Percentiles rank a stretch among this genome's conserved stretches.
Evolutionary conservation across 2,888 invertebrate genomes (phyloP).

Genomic region (Anoplius nigerrimus): DNA sequence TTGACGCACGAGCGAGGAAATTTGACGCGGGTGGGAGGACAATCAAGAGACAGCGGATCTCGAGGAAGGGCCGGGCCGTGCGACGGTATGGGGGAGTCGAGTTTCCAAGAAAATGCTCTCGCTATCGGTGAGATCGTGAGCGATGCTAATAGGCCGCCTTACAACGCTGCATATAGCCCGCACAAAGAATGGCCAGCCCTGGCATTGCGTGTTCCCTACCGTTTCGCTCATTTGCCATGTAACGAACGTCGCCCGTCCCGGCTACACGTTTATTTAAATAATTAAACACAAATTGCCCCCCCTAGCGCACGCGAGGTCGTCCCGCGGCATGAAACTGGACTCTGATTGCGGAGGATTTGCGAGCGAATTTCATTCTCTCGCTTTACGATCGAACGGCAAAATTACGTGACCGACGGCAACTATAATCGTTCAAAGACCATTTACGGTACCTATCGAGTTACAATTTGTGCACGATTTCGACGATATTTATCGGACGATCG

Average conservation of each 20-base stretch:
- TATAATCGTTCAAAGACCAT: too few relatives aligned
- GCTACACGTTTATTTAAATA: slow-evolving; percentile 71
- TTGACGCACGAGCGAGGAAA: slow-evolving; percentile 16
- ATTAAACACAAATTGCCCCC: slow-evolving; percentile 59
- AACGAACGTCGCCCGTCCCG: slow-evolving; percentile 66
- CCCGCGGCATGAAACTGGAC: too few relatives aligned
- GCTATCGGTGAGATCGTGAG: slow-evolving; percentile 80
- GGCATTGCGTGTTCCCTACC: slow-evolving; percentile 66
- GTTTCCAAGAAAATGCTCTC: slow-evolving; percentile 49
- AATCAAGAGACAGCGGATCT: slow-evolving; percentile 11
- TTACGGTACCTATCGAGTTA: too few relatives aligned
- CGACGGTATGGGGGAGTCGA: background rate
- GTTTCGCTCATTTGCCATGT: slow-evolving; percentile 71
- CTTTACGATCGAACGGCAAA: too few relatives aligned
- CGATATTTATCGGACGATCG: too few relatives aligned
- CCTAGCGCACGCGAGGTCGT: too few relatives aligned
- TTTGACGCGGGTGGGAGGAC: slow-evolving; percentile 13
- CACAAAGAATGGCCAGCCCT: slow-evolving; percentile 52
- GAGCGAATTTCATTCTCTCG: too few relatives aligned
- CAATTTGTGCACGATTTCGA: too few relatives aligned
- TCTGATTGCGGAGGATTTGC: too few relatives aligned
- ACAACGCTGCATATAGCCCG: slow-evolving; percentile 39
- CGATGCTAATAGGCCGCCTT: slow-evolving; percentile 56
- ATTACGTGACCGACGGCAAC: too few relatives aligned
- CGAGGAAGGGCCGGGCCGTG: slow-evolving; percentile 9